Evolutionary conservation across 2,888 invertebrate species (phyloP), one percentile per base, ranked within the genome.

Genomic region (Brachypterus glaber): DNA sequence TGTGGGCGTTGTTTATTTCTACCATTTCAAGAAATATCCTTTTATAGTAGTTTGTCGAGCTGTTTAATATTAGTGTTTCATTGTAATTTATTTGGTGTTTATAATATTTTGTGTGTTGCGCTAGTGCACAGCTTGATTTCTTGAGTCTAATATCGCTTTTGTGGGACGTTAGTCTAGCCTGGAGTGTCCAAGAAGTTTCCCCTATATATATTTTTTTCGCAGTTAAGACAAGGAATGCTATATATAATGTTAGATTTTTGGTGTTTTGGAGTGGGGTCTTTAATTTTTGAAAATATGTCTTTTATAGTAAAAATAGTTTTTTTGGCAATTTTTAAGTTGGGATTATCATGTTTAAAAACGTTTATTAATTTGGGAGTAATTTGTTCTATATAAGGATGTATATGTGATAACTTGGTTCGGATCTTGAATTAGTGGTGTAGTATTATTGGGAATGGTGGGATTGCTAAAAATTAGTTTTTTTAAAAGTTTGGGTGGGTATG

Each of bases 361-460:
- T 24, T 24, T 8, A 24, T n/a, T n/a, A 24, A 24, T 24, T 24
- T 24, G n/a, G 24, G 24, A n/a, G 24, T 24, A 24, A 24, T 8
- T 24, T 24, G 8, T 24, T 24, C n/a, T 24, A 24, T 24, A 8
- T n/a, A 24, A n/a, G 24, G 24, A 24, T 24, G 24, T 8, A 24
- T 8, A n/a, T 8, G n/a, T 24, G n/a, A 8, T n/a, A n/a, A 24
- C 8, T n/a, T 8, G 24, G 24, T n/a, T 24, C 24, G 8, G 24
- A 8, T 24, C 8, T 24, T 24, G 8, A n/a, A 8, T 8, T 8
- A 8, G 24, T n/a, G n/a, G n/a, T n/a, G n/a, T n/a, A n/a, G n/a
- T n/a, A n/a, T n/a, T n/a, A n/a, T n/a, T n/a, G n/a, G n/a, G n/a
- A n/a, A n/a, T n/a, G n/a, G n/a, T n/a, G n/a, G n/a, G n/a, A n/a